These are phyloP conservation scores for Dynastes tityus DNA, from an alignment of 2,888 invertebrate species.

Conservation along the genomic window DNA sequence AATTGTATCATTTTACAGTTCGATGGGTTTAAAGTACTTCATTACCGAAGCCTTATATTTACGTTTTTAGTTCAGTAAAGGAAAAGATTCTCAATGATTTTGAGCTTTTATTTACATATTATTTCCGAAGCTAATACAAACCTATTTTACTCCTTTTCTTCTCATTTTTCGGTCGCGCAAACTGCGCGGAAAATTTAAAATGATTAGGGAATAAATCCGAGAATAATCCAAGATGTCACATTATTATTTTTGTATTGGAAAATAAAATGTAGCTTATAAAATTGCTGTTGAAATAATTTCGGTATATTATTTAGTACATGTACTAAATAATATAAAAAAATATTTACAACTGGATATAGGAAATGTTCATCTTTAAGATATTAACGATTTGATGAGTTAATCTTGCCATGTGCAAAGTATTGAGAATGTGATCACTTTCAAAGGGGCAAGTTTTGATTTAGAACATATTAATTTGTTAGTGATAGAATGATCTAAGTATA, in stretches of 20 bases:
- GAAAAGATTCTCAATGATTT: constrained; percentile 7
- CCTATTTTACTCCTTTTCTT: constrained; percentile 11
- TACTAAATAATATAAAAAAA: too few species aligned
- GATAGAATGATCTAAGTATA: too few species aligned
- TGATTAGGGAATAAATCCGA: background rate
- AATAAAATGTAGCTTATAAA: too few species aligned
- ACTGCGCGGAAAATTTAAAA: constrained; percentile 33
- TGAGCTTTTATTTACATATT: constrained; percentile 40
- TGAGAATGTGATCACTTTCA: too few species aligned
- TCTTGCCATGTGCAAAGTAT: too few species aligned
- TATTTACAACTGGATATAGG: too few species aligned
- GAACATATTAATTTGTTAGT: too few species aligned
- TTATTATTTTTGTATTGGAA: background rate
- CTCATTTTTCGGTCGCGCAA: background rate
- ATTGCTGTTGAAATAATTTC: too few species aligned
- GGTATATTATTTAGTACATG: too few species aligned
- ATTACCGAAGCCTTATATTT: constrained; percentile 35
- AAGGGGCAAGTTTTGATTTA: too few species aligned
- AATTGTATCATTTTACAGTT: constrained; percentile 45
- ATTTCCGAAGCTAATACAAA: constrained; percentile 24
- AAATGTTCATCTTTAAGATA: too few species aligned
- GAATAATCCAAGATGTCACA: constrained; percentile 1
- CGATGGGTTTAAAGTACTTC: constrained; percentile 46
- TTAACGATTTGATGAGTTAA: too few species aligned
- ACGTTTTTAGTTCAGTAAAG: constrained; percentile 20